Base-by-base conservation (phyloP, 2,888 invertebrate species). In the Lasioglossum leucozonium region DNA sequence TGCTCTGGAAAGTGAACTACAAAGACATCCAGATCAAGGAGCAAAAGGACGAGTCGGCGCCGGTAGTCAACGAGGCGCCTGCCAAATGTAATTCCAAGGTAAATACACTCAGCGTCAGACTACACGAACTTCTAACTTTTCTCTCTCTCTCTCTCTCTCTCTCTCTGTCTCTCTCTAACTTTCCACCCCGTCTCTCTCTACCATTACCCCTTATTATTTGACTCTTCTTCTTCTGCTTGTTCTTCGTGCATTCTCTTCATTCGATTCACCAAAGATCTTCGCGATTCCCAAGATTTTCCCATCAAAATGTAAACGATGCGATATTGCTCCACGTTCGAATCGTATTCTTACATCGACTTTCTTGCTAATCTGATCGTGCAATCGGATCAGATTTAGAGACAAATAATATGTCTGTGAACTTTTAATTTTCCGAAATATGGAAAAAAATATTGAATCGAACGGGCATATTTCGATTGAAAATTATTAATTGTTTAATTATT, bases 1-100 rank as follows among this genome's bases (percentile, higher is more conserved):
- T 99, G 62, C 96, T 99, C 62, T 99, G 99, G 99, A 98, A 99
- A 95, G 97, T 99, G 82, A 99, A 99, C 95, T 98, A 97, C 95
- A 97, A 97, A 86, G 99, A 99, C 92, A 97, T 99, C 73, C 97
- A 98, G 93, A 96, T 98, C 90, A 96, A 96, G 90, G 97, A 97
- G 88, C 96, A 96, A 88, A 95, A 95, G 81, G 96, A 96, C 84
- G 94, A 95, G 62, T 94, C 88, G 93, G 93, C 91, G 94, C 26
- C 26, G 26, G 93, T 89, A 90, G 91, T 82, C 65, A 87, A 85
- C 73, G 90, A 87, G 71, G 90, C 88, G 81, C 71, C 83, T 44
- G 80, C 84, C 73, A 92, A 92, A 78, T 90, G 85, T 81, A 92
- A 91, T 87, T 88, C 89, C 67, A 93, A 93, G 90, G 93, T 93